phyloP scores from a whole-genome alignment of 2,113 vertebrate species.

The Casuarius casuarius region DNA sequence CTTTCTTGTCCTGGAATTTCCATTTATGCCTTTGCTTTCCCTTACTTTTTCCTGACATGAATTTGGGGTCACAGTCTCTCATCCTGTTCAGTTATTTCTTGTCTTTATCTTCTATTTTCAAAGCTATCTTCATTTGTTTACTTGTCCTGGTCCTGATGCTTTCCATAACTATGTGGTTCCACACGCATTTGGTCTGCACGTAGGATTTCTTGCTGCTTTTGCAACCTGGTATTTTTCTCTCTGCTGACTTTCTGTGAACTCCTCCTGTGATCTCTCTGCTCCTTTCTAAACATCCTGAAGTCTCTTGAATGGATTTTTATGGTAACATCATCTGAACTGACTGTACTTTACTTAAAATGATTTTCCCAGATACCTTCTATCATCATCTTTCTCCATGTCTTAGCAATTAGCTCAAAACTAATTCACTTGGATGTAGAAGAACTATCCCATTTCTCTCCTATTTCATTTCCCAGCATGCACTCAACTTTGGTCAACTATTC shows the following conservation, averaged over 20 bases:
- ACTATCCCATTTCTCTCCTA: rapidly evolving
- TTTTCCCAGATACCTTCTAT: neutral
- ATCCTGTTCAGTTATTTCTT: neutral
- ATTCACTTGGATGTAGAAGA: neutral
- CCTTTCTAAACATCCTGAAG: neutral
- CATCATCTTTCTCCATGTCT: neutral
- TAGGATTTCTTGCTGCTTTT: neutral
- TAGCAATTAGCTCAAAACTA: rapidly evolving
- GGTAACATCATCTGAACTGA: neutral
- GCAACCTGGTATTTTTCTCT: neutral
- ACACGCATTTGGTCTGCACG: neutral
- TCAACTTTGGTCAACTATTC: neutral
- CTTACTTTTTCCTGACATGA: neutral
- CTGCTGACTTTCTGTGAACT: neutral
- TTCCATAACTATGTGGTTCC: neutral
- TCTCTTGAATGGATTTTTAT: neutral
- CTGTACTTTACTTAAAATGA: neutral
- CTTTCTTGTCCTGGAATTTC: neutral
- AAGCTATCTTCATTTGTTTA: neutral
- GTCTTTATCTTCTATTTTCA: neutral
- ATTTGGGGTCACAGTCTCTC: neutral
- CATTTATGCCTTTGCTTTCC: neutral
- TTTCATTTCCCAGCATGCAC: neutral
- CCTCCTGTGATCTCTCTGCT: neutral
- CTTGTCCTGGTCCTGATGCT: neutral